These are phyloP conservation scores for Danaus plexippus DNA, from an alignment of 1,140 invertebrate genomes.

Conservation along the genomic window DNA sequence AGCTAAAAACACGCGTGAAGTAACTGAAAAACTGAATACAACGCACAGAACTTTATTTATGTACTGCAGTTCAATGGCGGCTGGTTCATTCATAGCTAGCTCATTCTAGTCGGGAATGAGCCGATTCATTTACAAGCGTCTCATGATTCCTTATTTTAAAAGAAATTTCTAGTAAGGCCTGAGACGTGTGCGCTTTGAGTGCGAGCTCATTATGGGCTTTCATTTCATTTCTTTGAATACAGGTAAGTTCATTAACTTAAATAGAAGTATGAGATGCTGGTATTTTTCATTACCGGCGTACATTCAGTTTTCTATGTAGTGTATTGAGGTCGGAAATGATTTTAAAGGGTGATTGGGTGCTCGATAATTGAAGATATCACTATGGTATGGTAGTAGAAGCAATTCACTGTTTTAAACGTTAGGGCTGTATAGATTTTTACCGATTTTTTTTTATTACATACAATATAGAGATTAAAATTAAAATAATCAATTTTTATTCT, in stretches of 20 bases:
- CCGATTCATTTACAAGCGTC: constrained; percentile 40
- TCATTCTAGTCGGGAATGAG: constrained; percentile 16
- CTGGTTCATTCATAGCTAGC: constrained; percentile 12
- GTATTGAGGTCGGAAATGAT: constrained; percentile 20
- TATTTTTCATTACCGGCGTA: constrained; percentile 53
- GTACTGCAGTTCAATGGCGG: constrained; percentile 7
- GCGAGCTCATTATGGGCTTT: constrained; percentile 53
- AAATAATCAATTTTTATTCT: too few relatives aligned
- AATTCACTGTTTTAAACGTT: too few relatives aligned
- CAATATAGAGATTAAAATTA: too few relatives aligned
- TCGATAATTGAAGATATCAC: constrained; percentile 12
- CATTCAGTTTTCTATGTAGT: constrained; percentile 31
- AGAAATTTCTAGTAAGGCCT: constrained; percentile 45
- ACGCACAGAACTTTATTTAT: constrained; percentile 17
- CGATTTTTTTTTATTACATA: too few relatives aligned
- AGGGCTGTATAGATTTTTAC: too few relatives aligned
- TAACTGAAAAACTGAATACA: constrained; percentile 8
- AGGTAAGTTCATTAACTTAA: constrained; percentile 47
- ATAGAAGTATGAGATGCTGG: constrained; percentile 32
- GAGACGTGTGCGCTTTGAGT: constrained; percentile 42
- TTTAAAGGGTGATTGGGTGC: constrained; percentile 33
- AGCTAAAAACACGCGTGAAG: constrained; percentile 11
- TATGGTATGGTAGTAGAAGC: not conserved
- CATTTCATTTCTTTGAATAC: constrained; percentile 57
- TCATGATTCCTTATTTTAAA: constrained; percentile 45